Percentiles rank a stretch among this genome's conserved stretches.
Evolutionary conservation across 2,888 invertebrate genomes (phyloP).

Genomic region (Mallateleia sp.): DNA sequence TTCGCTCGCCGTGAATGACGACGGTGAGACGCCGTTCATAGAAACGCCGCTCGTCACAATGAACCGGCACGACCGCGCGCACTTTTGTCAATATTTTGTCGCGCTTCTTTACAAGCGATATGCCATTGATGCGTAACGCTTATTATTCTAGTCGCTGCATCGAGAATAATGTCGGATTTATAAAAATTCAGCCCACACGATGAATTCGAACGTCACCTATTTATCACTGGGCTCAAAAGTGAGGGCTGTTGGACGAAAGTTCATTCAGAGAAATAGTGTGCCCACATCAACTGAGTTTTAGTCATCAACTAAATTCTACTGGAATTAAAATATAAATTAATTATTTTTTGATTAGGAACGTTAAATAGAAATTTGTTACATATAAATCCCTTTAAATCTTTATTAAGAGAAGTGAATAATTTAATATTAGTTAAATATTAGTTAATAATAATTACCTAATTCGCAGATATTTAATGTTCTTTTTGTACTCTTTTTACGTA

Average conservation of each 20-base stretch:
- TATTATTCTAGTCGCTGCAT: constrained; percentile 55
- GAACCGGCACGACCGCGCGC: not conserved
- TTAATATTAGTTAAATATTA: too few species aligned
- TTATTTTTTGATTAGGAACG: too few species aligned
- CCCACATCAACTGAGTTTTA: too few species aligned
- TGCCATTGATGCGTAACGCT: constrained; percentile 55
- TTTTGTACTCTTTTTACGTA: too few species aligned
- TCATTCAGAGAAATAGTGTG: too few species aligned
- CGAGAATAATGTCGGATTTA: constrained; percentile 34
- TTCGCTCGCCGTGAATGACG: constrained; percentile 22
- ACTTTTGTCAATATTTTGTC: constrained; percentile 28
- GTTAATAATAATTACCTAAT: too few species aligned
- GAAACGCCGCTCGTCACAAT: not conserved
- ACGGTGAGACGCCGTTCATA: constrained; percentile 13
- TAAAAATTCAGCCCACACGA: constrained; percentile 50
- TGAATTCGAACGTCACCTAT: constrained; percentile 54
- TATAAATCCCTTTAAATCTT: too few species aligned
- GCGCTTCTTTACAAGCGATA: constrained; percentile 31
- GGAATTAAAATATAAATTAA: too few species aligned
- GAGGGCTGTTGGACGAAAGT: constrained; percentile 80
- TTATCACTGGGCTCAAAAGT: constrained; percentile 30
- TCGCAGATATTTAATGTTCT: too few species aligned
- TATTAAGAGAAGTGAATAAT: too few species aligned
- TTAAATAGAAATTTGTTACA: too few species aligned
- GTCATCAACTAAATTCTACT: too few species aligned